phyloP scores from a whole-genome alignment of 2,113 vertebrate genomes.

The Leucopsar rothschildi region DNA sequence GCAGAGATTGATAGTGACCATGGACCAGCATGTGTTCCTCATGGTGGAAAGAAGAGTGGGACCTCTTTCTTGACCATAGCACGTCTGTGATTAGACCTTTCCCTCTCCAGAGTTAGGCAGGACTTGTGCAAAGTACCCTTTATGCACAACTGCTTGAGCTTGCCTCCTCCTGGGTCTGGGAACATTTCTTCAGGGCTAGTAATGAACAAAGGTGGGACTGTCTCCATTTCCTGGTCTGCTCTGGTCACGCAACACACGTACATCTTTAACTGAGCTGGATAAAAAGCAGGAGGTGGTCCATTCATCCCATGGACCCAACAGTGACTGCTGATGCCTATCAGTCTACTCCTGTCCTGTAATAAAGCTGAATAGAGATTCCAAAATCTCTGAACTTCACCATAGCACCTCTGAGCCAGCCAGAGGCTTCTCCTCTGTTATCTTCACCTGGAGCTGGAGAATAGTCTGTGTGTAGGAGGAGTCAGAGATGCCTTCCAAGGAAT shows the following conservation, averaged over 20 bases:
- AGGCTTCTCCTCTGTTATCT: not conserved
- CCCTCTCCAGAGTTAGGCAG: not conserved
- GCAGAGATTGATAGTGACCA: not conserved
- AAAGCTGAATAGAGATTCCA: not conserved
- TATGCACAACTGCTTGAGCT: not conserved
- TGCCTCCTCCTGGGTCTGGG: not conserved
- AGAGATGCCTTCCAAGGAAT: not conserved
- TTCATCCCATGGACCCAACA: not conserved
- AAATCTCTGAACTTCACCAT: not conserved
- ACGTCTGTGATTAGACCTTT: accelerated
- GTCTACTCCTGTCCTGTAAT: not conserved
- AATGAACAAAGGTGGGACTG: not conserved
- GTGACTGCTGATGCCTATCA: not conserved
- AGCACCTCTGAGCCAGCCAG: not conserved
- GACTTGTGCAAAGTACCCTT: not conserved
- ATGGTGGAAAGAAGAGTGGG: not conserved
- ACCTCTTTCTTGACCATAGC: not conserved
- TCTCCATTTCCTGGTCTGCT: not conserved
- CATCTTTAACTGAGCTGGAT: not conserved
- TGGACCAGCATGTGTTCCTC: not conserved
- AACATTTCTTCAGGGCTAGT: not conserved
- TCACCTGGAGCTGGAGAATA: not conserved
- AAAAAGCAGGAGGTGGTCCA: not conserved
- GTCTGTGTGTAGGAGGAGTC: not conserved
- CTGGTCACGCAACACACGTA: not conserved